Conservation (phyloP, 1,140 invertebrate species). For the Leptopilina clavipes region DNA sequence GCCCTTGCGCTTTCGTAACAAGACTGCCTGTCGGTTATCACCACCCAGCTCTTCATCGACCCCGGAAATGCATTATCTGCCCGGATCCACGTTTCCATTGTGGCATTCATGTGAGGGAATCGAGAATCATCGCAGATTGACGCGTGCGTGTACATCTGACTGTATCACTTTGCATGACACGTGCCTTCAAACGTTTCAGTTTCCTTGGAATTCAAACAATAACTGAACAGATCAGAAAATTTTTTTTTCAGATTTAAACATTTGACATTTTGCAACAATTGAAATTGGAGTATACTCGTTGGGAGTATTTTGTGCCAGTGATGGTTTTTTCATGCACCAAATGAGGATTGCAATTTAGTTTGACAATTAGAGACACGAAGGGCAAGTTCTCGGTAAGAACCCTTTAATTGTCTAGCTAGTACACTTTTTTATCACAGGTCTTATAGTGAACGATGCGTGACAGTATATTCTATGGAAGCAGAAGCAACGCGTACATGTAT, state of each 20-base stretch:
- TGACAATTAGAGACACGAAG: conserved; percentile 21
- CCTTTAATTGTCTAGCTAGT: conserved; percentile 29
- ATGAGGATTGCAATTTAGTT: conserved; percentile 13
- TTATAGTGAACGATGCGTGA: conserved; percentile 54
- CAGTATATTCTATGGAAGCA: conserved; percentile 43
- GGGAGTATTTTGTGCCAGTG: neutral
- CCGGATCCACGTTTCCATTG: conserved; percentile 53
- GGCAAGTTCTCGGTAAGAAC: neutral
- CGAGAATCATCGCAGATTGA: conserved; percentile 17
- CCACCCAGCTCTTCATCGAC: conserved; percentile 50
- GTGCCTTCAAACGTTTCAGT: conserved; percentile 11
- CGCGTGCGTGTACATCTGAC: conserved; percentile 18
- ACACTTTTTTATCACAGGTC: conserved; percentile 41
- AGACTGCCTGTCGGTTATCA: conserved; percentile 46
- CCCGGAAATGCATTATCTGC: conserved; percentile 59
- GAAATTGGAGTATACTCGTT: no score
- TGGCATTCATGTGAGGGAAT: conserved; percentile 41
- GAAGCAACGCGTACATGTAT: conserved; percentile 33
- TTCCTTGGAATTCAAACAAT: conserved; percentile 1
- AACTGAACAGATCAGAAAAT: neutral
- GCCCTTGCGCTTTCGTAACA: conserved; percentile 49
- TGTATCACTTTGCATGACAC: conserved; percentile 25
- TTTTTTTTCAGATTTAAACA: no score
- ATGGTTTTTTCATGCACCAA: neutral
- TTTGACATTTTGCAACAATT: no score